Conservation (phyloP, 2,113 vertebrate genomes). For the Odocoileus virginianus region DNA sequence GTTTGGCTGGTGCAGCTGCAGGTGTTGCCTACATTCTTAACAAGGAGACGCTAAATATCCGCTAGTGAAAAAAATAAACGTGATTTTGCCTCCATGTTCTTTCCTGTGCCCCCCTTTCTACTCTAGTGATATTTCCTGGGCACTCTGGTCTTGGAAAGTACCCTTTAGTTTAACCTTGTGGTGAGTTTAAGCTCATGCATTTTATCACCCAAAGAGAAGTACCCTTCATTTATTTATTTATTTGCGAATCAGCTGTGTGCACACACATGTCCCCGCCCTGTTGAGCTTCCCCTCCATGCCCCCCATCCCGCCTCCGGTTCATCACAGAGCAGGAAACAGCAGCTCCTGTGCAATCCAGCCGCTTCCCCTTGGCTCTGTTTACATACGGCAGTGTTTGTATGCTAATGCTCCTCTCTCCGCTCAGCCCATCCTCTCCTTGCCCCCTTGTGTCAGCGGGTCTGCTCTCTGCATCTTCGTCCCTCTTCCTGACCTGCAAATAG, state of each 20-base stretch:
- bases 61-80: neutral
- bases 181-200: neutral
- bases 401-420: fast-evolving
- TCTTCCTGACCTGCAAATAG: neutral
- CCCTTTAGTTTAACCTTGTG: neutral
- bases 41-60: neutral
- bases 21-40: neutral
- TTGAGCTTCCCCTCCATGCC: neutral
- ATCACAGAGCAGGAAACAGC: neutral
- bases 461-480: neutral
- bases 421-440: neutral
- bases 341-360: fast-evolving
- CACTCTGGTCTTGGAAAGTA: neutral
- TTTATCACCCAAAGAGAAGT: neutral
- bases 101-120: fast-evolving
- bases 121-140: neutral
- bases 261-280: neutral
- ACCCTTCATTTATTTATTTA: neutral
- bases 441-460: neutral
- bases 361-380: neutral
- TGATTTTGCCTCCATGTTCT: fast-evolving
- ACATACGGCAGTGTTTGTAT: fast-evolving
- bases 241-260: neutral
- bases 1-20: fast-evolving
- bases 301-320: neutral